Evolutionary conservation across 1,140 invertebrate genomes (phyloP), one percentile per base, ranked within the genome.

Genomic region (Drosophila yakuba): DNA sequence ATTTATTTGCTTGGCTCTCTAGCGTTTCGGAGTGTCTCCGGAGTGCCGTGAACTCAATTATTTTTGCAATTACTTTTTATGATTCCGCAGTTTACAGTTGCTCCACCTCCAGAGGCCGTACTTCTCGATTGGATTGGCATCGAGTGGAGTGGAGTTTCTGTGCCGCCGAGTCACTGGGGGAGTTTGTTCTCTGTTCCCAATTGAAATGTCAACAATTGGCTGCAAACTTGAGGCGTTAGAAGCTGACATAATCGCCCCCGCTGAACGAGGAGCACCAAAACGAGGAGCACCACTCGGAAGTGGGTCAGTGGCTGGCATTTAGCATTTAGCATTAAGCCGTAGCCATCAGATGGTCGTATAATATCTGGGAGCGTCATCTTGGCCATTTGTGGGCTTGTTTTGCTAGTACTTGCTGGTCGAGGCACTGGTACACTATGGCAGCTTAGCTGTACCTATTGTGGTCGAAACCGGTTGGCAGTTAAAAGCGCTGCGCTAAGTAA

Each of bases 21-120:
- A 25, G 32, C 43, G 63, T 43, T 51, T 59, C 56, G 50, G 47
- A 60, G 73, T 72, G 55, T 82, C 82, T 82, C 82, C 59, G 41
- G 83, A 79, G 82, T 82, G 83, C 62, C 72, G 78, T 86, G 83
- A 86, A 83, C 83, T 86, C 83, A 86, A 86, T 86, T 86, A 86
- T 83, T 86, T 86, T 86, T 73, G 83, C 79, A 86, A 86, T 88
- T 88, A 88, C 79, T 75, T 71, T 76, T 81, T 81, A 75, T 72
- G 58, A 68, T 62, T 82, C 78, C 54, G 76, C 67, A 59, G 76
- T 74, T 76, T 63, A 78, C 67, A 71, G 64, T 69, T 69, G 64
- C 25, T 55, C 43, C 67, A 57, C 66, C 67, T 71, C 67, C 25
- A 36, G 64, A 69, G 50, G 64, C 64, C 67, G 35, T 48, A 50